Evolutionary conservation across 1,140 invertebrate species (phyloP), one percentile per base, ranked within the genome.

Genomic region (Nasonia giraulti): DNA sequence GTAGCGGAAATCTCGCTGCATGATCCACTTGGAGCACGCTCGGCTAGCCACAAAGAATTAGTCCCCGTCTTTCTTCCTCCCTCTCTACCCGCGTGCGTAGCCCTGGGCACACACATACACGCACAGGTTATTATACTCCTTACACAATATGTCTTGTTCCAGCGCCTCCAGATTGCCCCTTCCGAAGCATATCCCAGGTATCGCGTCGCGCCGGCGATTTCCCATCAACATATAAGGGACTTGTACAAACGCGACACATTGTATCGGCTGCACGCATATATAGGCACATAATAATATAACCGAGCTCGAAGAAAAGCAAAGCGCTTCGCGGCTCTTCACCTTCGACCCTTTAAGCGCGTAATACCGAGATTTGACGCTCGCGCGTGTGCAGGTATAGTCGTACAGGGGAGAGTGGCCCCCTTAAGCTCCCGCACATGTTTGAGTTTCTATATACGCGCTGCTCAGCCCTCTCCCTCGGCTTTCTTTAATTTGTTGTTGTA

Each of bases 401-500:
- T 11, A 12, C 27, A 27, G 27, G 27, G 10, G 5, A 20, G 74
- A 76, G 74, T 76, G 40, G 40, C 40, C 50, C 74, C 40, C n/a
- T 50, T 47, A 76, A 44, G 74, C 74, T 76, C 17, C 20, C 27
- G 62, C 78, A 20, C 33, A 47, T 40, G 44, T 66, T 68, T 40
- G 33, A 11, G 27, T 78, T 55, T 55, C 23, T 47, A 55, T 62
- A n/a, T 2, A 17, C 55, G n/a, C 44, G n/a, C 76, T 20, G 50
- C 40, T 75, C 69, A 80, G 27, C 17, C 12, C 40, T 84, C 73
- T 37, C 3, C 33, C 33, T 62, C 55, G 17, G 55, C 87, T 76
- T 84, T 80, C 74, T 90, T 92, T 92, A 92, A 92, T 92, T 91
- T 92, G 91, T 93, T 93, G 87, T 92, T 91, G 87, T 92, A 92